Evolutionary conservation across 2,888 invertebrate genomes (phyloP).

Genomic region (Masnerella sp.): DNA sequence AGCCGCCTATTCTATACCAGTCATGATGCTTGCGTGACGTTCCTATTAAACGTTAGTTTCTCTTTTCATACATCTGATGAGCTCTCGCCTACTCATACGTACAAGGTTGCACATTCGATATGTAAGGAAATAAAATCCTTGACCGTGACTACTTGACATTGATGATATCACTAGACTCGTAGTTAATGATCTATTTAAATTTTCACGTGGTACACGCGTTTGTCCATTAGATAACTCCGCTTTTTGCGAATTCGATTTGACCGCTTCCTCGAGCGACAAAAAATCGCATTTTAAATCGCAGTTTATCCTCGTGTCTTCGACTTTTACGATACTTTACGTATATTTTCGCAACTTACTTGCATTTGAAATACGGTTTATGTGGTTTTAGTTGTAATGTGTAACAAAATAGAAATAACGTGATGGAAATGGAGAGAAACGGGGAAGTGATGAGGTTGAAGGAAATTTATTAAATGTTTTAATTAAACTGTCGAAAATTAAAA

Average conservation of each 20-base stretch:
- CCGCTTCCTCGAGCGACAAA: neutral
- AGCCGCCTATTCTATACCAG: slow-evolving; percentile 58
- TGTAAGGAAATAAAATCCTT: slow-evolving; percentile 54
- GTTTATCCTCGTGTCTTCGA: too few relatives aligned
- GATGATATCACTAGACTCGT: slow-evolving; percentile 42
- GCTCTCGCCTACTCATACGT: slow-evolving; percentile 48
- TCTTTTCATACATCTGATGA: slow-evolving; percentile 56
- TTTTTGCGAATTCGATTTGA: slow-evolving; percentile 5
- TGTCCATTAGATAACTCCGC: slow-evolving; percentile 15
- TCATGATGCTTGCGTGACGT: slow-evolving; percentile 60
- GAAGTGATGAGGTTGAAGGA: too few relatives aligned
- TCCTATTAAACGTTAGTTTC: slow-evolving; percentile 61
- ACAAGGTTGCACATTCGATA: slow-evolving; percentile 54
- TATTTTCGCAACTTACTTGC: too few relatives aligned
- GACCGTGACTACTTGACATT: slow-evolving; percentile 56
- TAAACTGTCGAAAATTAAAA: too few relatives aligned
- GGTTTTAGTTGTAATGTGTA: too few relatives aligned
- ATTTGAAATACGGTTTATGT: too few relatives aligned
- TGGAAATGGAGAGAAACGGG: too few relatives aligned
- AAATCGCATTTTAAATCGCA: too few relatives aligned
- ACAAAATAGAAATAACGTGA: too few relatives aligned
- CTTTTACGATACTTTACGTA: too few relatives aligned
- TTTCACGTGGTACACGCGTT: slow-evolving; percentile 25
- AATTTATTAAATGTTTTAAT: too few relatives aligned
- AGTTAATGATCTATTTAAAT: slow-evolving; percentile 42